A percentile compares a stretch with the other conserved stretches of the same genome.
These are phyloP conservation scores for Steatornis caripensis DNA, from an alignment of 2,113 vertebrate genomes.

Conservation along the genomic window DNA sequence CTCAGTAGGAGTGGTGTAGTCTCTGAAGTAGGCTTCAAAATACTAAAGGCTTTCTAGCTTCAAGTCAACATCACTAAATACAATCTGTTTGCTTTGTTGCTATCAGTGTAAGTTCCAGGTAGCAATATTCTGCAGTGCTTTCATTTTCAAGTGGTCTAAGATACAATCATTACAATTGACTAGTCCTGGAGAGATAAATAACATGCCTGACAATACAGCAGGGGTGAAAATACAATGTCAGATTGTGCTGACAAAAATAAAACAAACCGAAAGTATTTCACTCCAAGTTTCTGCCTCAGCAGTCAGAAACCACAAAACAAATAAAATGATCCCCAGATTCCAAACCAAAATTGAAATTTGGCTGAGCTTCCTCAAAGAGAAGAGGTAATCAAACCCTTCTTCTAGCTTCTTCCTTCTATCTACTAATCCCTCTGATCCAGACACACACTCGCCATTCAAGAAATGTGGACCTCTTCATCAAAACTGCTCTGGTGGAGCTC, in stretches of 20 bases:
- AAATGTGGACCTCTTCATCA: background rate
- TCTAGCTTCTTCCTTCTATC: background rate
- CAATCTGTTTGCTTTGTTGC: background rate
- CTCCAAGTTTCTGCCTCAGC: background rate
- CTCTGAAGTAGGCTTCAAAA: background rate
- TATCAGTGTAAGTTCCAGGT: background rate
- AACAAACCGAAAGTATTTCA: background rate
- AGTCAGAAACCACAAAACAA: background rate
- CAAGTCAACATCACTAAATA: background rate
- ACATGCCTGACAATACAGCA: background rate
- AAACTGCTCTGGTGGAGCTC: background rate
- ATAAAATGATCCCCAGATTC: background rate
- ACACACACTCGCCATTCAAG: accelerated
- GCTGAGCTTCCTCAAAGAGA: background rate
- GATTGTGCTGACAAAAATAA: background rate
- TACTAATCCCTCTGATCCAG: background rate
- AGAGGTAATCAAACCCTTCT: background rate
- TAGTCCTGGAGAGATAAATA: background rate
- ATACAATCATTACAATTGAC: background rate
- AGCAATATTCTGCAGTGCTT: background rate
- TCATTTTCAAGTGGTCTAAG: background rate
- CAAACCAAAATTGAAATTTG: background rate
- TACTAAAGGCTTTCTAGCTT: background rate
- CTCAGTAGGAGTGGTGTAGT: background rate
- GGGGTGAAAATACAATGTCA: background rate